Conservation (phyloP, 2,888 invertebrate species). For the Dexiosoma caninum region DNA sequence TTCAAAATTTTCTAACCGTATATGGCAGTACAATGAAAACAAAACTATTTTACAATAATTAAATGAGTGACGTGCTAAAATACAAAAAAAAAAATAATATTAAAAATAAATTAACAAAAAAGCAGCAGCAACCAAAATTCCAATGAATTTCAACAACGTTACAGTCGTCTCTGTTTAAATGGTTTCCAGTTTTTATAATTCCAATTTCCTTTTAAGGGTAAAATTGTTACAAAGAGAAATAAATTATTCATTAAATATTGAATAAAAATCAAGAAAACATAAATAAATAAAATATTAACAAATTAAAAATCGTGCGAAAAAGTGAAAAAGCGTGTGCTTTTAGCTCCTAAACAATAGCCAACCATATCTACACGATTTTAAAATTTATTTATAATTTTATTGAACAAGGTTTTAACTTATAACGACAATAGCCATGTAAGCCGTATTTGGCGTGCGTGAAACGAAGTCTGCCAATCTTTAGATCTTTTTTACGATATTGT, state of each 20-base stretch:
- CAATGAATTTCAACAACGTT: constrained; percentile 1
- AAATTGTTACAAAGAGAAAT: constrained; percentile 48
- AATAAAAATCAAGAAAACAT: constrained; percentile 12
- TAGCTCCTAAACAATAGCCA: background rate
- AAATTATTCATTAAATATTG: constrained; percentile 48
- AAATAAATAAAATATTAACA: constrained; percentile 41
- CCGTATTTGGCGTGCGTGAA: constrained; percentile 48
- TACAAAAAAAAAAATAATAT: background rate
- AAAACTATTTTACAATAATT: background rate
- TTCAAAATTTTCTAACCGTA: background rate
- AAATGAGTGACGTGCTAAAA: constrained; percentile 1
- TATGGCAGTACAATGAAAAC: background rate
- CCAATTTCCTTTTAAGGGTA: constrained; percentile 53
- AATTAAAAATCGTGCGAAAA: constrained; percentile 60
- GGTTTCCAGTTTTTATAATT: constrained; percentile 11
- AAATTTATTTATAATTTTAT: constrained; percentile 38
- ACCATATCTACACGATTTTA: constrained; percentile 37
- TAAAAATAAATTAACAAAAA: background rate
- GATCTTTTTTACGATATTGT: constrained; percentile 10
- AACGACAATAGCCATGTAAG: constrained; percentile 3
- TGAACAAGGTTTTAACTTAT: constrained; percentile 20
- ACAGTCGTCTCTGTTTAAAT: constrained; percentile 12
- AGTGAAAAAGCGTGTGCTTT: constrained; percentile 52
- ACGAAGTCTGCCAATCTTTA: constrained; percentile 16
- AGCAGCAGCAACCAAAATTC: constrained; percentile 1